Conservation (phyloP, 1,140 invertebrate species). For the Ostrea denselamellosa region DNA sequence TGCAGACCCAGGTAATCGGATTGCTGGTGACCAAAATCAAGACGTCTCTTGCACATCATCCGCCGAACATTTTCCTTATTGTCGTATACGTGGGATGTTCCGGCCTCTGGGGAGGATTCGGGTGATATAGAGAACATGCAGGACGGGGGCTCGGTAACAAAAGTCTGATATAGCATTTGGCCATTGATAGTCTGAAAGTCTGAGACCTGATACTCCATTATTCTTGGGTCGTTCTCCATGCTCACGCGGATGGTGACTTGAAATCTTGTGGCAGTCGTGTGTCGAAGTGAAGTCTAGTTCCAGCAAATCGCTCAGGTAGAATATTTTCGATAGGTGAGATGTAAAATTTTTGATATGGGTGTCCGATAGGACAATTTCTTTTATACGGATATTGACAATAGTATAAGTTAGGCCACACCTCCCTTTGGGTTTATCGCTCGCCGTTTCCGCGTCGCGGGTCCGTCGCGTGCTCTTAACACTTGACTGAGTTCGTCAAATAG, state of each 20-base stretch:
- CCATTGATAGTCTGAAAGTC: slow-evolving; percentile 51
- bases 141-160: slow-evolving; percentile 58
- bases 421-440: slow-evolving; percentile 50
- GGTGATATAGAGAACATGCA: slow-evolving; percentile 60
- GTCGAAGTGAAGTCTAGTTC: slow-evolving; percentile 41
- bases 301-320: slow-evolving; percentile 39
- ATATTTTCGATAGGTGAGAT: slow-evolving; percentile 45
- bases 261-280: slow-evolving; percentile 57
- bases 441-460: slow-evolving; percentile 48
- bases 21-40: slow-evolving; percentile 71
- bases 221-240: slow-evolving; percentile 48
- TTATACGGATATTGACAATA: slow-evolving; percentile 52
- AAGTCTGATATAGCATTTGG: slow-evolving; percentile 55
- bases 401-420: slow-evolving; percentile 54
- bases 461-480: slow-evolving; percentile 57
- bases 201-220: slow-evolving; percentile 43
- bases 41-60: slow-evolving; percentile 58
- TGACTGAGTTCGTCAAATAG: slow-evolving; percentile 49
- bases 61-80: slow-evolving; percentile 61
- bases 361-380: slow-evolving; percentile 35
- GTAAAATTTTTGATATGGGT: slow-evolving; percentile 55
- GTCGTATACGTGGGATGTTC: slow-evolving; percentile 55
- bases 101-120: slow-evolving; percentile 46
- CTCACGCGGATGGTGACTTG: slow-evolving; percentile 1
- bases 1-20: slow-evolving; percentile 61